Evolutionary conservation across 92 coral and sea anemone species (phyloP).

Genomic region (Hydrozoanthus gracilis): DNA sequence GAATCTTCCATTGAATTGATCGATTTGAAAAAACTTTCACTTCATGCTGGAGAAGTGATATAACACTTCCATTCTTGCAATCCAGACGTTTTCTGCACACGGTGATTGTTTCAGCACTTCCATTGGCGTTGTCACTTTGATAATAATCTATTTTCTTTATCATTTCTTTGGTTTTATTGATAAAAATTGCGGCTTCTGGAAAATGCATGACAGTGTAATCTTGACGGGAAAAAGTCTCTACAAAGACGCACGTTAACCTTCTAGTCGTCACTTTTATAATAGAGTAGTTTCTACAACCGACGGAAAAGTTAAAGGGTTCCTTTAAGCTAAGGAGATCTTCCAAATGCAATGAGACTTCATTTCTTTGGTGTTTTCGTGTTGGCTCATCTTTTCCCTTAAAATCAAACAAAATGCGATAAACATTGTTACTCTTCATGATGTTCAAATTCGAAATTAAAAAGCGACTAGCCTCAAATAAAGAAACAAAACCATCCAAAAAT

Average conservation of each 20-base stretch:
- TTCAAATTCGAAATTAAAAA: neutral
- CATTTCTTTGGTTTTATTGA: too few relatives aligned
- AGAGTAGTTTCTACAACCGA: neutral
- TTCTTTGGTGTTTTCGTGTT: neutral
- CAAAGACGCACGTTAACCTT: neutral
- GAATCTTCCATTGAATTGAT: slow-evolving; percentile 41
- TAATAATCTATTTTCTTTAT: slow-evolving; percentile 36
- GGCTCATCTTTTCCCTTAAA: neutral
- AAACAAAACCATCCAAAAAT: neutral
- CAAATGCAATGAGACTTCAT: neutral
- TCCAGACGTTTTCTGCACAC: slow-evolving; percentile 46
- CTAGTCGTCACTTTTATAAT: slow-evolving; percentile 35
- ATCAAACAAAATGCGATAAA: neutral
- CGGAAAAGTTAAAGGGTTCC: neutral
- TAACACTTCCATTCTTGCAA: slow-evolving; percentile 45
- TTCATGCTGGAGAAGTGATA: slow-evolving; percentile 25
- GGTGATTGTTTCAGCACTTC: slow-evolving; percentile 19
- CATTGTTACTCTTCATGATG: neutral
- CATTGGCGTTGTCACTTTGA: neutral
- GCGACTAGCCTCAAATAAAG: neutral
- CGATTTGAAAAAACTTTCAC: slow-evolving; percentile 25
- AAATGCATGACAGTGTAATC: slow-evolving; percentile 33
- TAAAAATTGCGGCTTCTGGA: slow-evolving; percentile 3
- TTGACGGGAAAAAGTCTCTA: slow-evolving; percentile 10
- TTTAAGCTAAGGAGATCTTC: slow-evolving; percentile 26